These are phyloP conservation scores for Nebria brevicollis DNA, from an alignment of 2,888 invertebrate species.

Conservation along the genomic window DNA sequence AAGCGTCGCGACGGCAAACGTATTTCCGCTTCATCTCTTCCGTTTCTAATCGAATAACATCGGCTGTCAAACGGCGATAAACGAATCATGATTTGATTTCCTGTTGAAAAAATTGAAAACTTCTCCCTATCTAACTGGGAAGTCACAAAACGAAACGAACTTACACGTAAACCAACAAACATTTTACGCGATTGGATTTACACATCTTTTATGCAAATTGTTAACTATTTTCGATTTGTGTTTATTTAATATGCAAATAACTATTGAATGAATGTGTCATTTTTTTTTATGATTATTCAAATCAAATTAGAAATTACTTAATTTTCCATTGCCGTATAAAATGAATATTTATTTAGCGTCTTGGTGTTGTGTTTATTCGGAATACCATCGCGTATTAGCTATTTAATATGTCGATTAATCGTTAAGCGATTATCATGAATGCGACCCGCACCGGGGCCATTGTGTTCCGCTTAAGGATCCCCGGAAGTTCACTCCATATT, in stretches of 20 bases:
- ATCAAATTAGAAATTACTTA: background rate
- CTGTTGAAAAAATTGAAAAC: slow-evolving; percentile 24
- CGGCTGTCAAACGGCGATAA: slow-evolving; percentile 20
- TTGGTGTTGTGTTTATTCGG: slow-evolving; percentile 20
- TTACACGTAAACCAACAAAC: background rate
- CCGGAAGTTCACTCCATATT: slow-evolving; percentile 45
- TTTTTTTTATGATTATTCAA: background rate
- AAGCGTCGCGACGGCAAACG: slow-evolving; percentile 25
- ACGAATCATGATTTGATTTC: slow-evolving; percentile 24
- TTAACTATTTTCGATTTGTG: too few species aligned
- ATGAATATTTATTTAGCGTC: background rate
- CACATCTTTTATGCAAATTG: background rate
- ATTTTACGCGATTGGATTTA: background rate
- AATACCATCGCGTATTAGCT: slow-evolving; percentile 43
- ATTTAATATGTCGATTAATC: slow-evolving; percentile 38
- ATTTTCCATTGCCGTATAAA: background rate
- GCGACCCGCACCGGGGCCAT: slow-evolving; percentile 27
- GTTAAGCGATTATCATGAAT: slow-evolving; percentile 25
- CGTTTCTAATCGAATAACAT: slow-evolving; percentile 43
- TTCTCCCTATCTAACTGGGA: background rate
- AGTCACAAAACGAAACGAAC: background rate
- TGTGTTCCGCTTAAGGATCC: slow-evolving; percentile 38
- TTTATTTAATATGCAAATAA: too few species aligned
- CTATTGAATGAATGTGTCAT: background rate
- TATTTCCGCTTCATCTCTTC: slow-evolving; percentile 46